Evolutionary conservation across 1,140 invertebrate genomes (phyloP).

Genomic region (Drosophila paulistorum): DNA sequence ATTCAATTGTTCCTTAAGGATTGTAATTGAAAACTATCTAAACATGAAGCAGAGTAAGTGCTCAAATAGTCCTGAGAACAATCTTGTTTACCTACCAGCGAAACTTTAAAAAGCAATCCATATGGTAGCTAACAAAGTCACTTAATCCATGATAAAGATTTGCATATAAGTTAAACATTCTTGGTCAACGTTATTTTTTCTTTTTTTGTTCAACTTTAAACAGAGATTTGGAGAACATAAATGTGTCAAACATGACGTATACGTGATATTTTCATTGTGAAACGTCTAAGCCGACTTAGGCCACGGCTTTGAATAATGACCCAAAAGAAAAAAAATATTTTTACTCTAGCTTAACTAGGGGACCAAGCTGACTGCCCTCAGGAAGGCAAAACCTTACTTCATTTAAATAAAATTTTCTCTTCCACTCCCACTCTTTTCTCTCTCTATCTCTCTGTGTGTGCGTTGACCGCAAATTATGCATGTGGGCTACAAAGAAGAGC

Average conservation of each 20-base stretch:
- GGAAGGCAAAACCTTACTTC: conserved; percentile 35
- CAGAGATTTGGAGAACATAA: neutral
- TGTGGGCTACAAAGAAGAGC: conserved; percentile 54
- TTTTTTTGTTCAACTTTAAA: neutral
- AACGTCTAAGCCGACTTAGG: conserved; percentile 30
- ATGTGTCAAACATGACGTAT: conserved; percentile 20
- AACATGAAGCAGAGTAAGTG: no score
- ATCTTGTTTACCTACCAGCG: no score
- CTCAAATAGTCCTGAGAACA: no score
- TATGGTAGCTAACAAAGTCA: no score
- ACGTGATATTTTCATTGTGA: conserved; percentile 33
- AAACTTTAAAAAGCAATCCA: no score
- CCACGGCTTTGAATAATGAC: conserved; percentile 42
- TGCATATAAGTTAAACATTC: neutral
- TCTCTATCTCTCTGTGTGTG: conserved; percentile 32
- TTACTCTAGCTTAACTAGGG: conserved; percentile 24
- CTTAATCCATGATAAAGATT: no score
- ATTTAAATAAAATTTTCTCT: conserved; percentile 49
- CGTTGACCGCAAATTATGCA: conserved; percentile 75
- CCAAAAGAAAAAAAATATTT: conserved; percentile 1
- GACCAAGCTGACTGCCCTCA: neutral
- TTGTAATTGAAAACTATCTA: no score
- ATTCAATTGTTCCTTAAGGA: neutral
- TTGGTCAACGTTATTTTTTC: neutral
- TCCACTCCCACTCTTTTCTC: neutral